Evolutionary conservation across 2,797 vertebrate species (phyloP).

Genomic region (Ptychobarbus kaznakovi): DNA sequence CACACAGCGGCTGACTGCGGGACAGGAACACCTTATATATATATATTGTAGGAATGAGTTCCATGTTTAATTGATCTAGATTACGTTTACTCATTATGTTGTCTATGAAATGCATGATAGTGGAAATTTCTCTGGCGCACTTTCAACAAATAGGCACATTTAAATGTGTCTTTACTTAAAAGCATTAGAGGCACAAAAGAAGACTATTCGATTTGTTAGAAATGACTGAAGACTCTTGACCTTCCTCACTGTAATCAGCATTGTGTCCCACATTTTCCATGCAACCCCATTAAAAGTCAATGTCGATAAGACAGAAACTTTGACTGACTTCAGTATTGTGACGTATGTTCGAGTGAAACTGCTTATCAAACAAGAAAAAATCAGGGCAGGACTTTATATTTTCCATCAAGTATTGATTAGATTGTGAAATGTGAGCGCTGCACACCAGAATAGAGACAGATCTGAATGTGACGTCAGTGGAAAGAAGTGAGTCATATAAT

Average conservation of each 20-base stretch:
- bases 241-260: not conserved
- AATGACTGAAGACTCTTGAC: not conserved
- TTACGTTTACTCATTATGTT: not conserved
- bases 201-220: not conserved
- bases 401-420: slow-evolving; percentile 3
- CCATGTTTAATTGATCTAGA: not conserved
- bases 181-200: not conserved
- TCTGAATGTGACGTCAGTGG: not conserved
- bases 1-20: not conserved
- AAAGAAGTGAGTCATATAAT: not conserved
- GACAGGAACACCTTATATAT: not conserved
- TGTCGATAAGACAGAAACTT: not conserved
- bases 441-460: not conserved
- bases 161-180: not conserved
- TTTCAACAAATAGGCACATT: slow-evolving; percentile 1
- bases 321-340: not conserved
- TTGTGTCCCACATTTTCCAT: not conserved
- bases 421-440: not conserved
- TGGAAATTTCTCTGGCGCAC: no score
- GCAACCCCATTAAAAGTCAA: no score
- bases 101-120: not conserved
- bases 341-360: not conserved
- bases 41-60: not conserved
- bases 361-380: not conserved
- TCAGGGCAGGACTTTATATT: not conserved